Percentiles rank a stretch among this genome's conserved stretches.
These are phyloP conservation scores for Rhyzopertha dominica DNA, from an alignment of 1,140 invertebrate species.

Conservation along the genomic window DNA sequence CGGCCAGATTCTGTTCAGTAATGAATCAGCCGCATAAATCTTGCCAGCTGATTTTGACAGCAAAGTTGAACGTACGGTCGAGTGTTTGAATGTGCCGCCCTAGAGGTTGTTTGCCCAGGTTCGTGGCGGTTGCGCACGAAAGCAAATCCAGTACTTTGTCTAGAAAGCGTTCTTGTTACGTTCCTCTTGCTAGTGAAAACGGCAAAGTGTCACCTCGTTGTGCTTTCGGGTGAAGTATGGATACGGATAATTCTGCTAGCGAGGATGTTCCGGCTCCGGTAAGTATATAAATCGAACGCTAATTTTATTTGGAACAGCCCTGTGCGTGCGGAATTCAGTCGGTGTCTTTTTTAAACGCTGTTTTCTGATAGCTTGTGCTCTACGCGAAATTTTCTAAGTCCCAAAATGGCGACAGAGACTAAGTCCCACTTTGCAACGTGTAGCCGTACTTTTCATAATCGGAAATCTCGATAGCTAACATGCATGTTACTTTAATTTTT, in stretches of 20 bases:
- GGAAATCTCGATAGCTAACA: constrained; percentile 2
- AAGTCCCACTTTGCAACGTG: constrained; percentile 50
- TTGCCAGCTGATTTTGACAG: constrained; percentile 15
- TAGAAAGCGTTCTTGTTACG: constrained; percentile 13
- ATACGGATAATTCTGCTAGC: constrained; percentile 37
- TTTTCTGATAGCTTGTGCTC: constrained; percentile 34
- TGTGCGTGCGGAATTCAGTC: constrained; percentile 17
- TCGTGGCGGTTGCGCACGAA: constrained; percentile 25
- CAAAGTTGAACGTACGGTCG: constrained; percentile 12
- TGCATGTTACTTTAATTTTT: neutral
- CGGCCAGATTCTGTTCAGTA: too few relatives aligned
- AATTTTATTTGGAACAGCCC: constrained; percentile 26
- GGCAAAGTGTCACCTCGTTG: constrained; percentile 17
- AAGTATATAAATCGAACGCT: constrained; percentile 31
- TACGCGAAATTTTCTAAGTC: constrained; percentile 72
- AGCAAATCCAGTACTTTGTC: constrained; percentile 33
- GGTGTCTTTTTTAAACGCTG: constrained; percentile 16
- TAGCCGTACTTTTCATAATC: neutral
- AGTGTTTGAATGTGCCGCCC: constrained; percentile 18
- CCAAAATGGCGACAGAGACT: constrained; percentile 76
- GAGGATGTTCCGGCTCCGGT: constrained; percentile 32
- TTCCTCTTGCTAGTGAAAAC: constrained; percentile 18
- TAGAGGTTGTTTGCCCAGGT: constrained; percentile 23
- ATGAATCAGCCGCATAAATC: too few relatives aligned
- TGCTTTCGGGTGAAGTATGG: constrained; percentile 31